phyloP scores from a whole-genome alignment of 2,797 vertebrate species.

The Rhynchonycteris naso region DNA sequence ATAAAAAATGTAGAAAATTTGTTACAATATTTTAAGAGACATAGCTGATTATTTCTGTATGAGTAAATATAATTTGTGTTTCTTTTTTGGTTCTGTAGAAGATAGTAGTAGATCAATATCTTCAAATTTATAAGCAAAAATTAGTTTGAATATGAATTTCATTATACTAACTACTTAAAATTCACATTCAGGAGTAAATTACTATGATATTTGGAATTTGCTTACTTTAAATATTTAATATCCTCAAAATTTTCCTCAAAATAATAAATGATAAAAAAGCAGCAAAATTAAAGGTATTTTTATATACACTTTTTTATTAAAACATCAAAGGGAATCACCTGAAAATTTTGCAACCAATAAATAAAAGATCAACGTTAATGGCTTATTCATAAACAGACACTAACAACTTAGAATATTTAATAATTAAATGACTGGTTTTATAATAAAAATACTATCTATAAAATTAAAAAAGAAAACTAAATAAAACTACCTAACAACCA shows the following conservation, averaged over 20 bases:
- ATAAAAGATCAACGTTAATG: not conserved
- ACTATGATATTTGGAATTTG: not conserved
- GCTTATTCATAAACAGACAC: not conserved
- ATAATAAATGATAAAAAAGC: not conserved
- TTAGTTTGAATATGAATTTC: not conserved
- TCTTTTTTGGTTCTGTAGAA: not conserved
- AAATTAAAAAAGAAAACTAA: not conserved
- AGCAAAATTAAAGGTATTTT: not conserved
- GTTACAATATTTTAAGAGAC: not conserved
- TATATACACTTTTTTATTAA: not conserved
- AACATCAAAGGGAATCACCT: not conserved
- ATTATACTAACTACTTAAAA: not conserved
- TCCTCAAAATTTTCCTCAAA: not conserved
- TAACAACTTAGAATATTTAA: not conserved
- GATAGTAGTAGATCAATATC: not conserved
- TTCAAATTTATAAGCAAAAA: not conserved
- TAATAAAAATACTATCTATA: not conserved
- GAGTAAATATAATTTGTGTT: not conserved
- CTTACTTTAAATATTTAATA: not conserved
- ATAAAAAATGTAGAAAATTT: not conserved
- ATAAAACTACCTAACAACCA: not conserved
- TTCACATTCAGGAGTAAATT: not conserved
- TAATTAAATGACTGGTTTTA: not conserved
- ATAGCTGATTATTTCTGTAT: not conserved
- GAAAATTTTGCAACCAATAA: not conserved